Base-by-base conservation (phyloP, 2,113 vertebrate species). In the Pollachius pollachius region DNA sequence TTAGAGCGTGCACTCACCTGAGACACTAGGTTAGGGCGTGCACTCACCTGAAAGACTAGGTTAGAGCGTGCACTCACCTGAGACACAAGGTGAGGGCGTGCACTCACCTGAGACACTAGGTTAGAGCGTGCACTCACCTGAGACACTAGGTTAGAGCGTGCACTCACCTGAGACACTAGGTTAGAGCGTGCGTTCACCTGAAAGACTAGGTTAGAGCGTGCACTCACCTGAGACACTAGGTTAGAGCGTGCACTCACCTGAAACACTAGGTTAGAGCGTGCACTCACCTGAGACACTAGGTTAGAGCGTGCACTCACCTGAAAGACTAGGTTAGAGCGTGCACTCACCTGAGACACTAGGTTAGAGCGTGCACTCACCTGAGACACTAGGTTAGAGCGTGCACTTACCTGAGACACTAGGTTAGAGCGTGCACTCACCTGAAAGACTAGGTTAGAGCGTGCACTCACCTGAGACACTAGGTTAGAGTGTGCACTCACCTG, bases 1-100 rank as follows among this genome's bases (percentile, higher is more conserved):
- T 23, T 1, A 23, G 70, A 71, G 73, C 73, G 56, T n/a, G n/a
- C 56, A 17, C 54, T 16, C 56, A 13, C 5, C 68, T 62, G 48
- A 1, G 15, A 59, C 56, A 15, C 56, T 23, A 23, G 5, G 56
- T 57, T 17, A 15, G 5, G 18, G 56, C 56, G 15, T 57, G 56
- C 56, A 17, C n/a, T n/a, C n/a, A n/a, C n/a, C n/a, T n/a, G n/a
- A n/a, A n/a, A n/a, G n/a, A n/a, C n/a, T n/a, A 23, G 23, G 23
- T 23, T 1, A 23, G 70, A 71, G 73, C 73, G 56, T n/a, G n/a
- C 56, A 17, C 54, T 16, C 56, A 13, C 5, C 68, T 62, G 48
- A 1, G 15, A 59, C 56, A 15, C 56, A 2, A 23, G 5, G 56
- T 57, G 7, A 15, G 5, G 18, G 56, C 56, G 15, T 57, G 56